Evolutionary conservation across 2,888 invertebrate genomes (phyloP).

Genomic region (Melinaea menophilus): DNA sequence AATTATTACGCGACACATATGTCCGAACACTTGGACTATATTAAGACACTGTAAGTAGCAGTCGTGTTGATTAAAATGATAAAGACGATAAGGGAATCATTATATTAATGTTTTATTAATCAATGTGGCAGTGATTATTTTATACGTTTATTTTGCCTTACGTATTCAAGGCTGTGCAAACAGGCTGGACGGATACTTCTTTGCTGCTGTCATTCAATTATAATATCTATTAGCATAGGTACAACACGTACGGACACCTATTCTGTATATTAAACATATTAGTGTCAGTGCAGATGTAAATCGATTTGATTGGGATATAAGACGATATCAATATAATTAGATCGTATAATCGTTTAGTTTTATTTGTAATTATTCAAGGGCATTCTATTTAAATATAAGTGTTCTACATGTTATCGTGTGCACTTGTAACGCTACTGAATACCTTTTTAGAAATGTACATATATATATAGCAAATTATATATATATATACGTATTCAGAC

Average conservation of each 20-base stretch:
- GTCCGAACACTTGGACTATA: constrained; percentile 26
- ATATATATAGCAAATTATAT: too few relatives aligned
- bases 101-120: constrained; percentile 32
- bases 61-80: constrained; percentile 36
- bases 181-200: too few relatives aligned
- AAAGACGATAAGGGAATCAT: constrained; percentile 38
- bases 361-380: neutral
- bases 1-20: constrained; percentile 10
- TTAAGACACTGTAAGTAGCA: constrained; percentile 37
- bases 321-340: too few relatives aligned
- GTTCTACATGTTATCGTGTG: neutral
- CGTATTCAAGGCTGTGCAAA: neutral
- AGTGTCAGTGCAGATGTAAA: too few relatives aligned
- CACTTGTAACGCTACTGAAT: neutral
- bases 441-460: too few relatives aligned
- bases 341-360: too few relatives aligned
- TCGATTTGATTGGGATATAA: too few relatives aligned
- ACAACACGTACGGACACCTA: too few relatives aligned
- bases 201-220: too few relatives aligned
- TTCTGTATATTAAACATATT: too few relatives aligned
- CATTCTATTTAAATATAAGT: neutral
- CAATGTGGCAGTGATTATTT: constrained; percentile 27
- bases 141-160: constrained; percentile 15
- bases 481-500: too few relatives aligned
- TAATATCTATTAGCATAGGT: too few relatives aligned